These are phyloP conservation scores for Amaurobius ferox DNA, from an alignment of 2,888 invertebrate species.

Conservation along the genomic window DNA sequence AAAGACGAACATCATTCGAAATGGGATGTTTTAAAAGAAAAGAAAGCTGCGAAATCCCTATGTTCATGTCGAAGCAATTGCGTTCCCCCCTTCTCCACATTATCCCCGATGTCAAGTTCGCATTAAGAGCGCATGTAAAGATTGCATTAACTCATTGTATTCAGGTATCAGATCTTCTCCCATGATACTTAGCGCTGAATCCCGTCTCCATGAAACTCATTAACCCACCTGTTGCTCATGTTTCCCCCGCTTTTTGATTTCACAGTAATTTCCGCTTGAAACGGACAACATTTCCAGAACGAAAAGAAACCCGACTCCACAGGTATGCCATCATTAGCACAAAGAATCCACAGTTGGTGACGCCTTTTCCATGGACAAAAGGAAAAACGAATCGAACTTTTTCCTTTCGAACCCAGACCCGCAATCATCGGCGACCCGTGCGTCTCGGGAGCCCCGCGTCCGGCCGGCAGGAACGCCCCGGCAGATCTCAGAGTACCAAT, in stretches of 20 bases:
- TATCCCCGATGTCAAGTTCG: no score
- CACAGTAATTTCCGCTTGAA: neutral
- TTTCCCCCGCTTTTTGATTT: neutral
- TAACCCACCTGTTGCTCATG: neutral
- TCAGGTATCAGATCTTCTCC: no score
- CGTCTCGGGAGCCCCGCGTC: slow-evolving; percentile 46
- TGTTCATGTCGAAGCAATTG: no score
- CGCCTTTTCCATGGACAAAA: neutral
- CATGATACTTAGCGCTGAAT: no score
- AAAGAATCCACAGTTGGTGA: neutral
- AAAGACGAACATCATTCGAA: no score
- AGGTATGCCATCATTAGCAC: slow-evolving; percentile 11
- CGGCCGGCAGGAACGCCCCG: slow-evolving; percentile 61
- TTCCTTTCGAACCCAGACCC: slow-evolving; percentile 17
- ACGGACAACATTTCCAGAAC: neutral
- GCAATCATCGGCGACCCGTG: slow-evolving; percentile 34
- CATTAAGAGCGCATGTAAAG: no score
- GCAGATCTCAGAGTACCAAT: slow-evolving; percentile 49
- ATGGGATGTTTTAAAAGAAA: no score
- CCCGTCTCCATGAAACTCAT: neutral
- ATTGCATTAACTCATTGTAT: no score
- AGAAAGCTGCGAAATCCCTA: no score
- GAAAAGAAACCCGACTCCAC: neutral
- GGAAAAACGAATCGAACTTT: slow-evolving; percentile 21
- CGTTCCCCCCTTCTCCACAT: no score